phyloP scores from a whole-genome alignment of 2,113 vertebrate species.

The Accipiter virgatus region DNA sequence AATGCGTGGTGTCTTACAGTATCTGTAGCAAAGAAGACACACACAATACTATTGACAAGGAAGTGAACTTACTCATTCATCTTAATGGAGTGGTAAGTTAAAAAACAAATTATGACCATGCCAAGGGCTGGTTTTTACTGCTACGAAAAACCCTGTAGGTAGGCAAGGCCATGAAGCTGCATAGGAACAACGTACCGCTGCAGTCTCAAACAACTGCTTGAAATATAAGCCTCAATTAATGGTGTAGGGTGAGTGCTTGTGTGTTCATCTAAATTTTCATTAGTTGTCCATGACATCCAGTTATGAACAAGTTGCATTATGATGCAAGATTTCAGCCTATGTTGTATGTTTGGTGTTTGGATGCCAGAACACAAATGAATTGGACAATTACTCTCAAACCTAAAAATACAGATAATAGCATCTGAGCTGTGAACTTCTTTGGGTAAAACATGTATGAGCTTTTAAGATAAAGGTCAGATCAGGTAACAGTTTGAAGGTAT shows the following conservation, averaged over 20 bases:
- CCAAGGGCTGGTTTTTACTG: not conserved
- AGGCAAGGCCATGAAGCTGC: not conserved
- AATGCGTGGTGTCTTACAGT: not conserved
- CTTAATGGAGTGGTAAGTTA: conserved; percentile 19
- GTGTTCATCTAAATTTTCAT: not conserved
- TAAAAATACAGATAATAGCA: not conserved
- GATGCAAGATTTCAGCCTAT: not conserved
- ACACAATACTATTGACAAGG: conserved; percentile 31
- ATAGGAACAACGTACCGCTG: not conserved
- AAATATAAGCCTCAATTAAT: not conserved
- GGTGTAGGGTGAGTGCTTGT: not conserved
- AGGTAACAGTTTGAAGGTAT: not conserved
- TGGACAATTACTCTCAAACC: not conserved
- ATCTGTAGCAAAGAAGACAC: not conserved
- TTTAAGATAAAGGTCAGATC: not conserved
- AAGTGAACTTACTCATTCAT: conserved; percentile 20
- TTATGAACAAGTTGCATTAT: not conserved
- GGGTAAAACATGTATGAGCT: not conserved
- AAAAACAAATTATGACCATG: not conserved
- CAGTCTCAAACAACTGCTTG: not conserved
- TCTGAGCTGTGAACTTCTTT: not conserved
- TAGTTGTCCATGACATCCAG: not conserved
- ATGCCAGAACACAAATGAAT: not conserved
- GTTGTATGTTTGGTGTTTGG: not conserved
- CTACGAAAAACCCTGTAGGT: not conserved